Base-by-base conservation (phyloP, 1,140 invertebrate species). In the Drosophila pallidifrons region DNA sequence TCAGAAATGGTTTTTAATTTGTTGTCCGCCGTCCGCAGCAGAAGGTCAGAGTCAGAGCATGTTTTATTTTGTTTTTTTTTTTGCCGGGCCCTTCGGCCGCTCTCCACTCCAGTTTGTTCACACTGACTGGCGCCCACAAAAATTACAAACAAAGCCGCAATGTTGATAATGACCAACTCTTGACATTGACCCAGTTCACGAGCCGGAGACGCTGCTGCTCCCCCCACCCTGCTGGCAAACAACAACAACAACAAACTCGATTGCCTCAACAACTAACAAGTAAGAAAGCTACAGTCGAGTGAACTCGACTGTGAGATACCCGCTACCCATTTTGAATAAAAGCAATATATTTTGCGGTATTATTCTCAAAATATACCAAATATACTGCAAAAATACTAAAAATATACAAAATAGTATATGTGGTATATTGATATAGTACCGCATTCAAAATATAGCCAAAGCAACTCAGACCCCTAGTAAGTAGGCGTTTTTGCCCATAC, bases 131-230 rank as follows among this genome's bases (percentile, higher is more conserved):
- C 74, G 69, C 63, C 70, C 74, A 76, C 60, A 65, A 61, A 66
- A 43, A 38, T 81, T 55, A 75, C 41, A 68, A 63, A 61, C 47
- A 54, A 71, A 58, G 52, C 43, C 38, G 38, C 59, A 35, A 25
- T 69, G 64, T 57, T 69, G 65, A 65, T 64, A 20, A 55, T 32
- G 59, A 51, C 52, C 79, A 79, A 72, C 67, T 77, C 64, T 68
- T 61, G 83, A 87, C 83, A 87, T 87, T 87, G 83, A 87, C 85
- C 83, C 81, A 89, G 68, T 87, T 89, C 32, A 59, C 43, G 45
- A 76, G 60, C 79, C 64, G 60, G 54, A 49, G 52, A 51, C 73
- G 20, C n/a, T n/a, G 38, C 2, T 10, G 35, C 8, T 38, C 25
- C 43, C 32, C 35, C 41, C 1, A 43, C 20, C 13, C n/a, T n/a